phyloP scores from a whole-genome alignment of 2,888 invertebrate genomes.

The Lochmaea capreae region DNA sequence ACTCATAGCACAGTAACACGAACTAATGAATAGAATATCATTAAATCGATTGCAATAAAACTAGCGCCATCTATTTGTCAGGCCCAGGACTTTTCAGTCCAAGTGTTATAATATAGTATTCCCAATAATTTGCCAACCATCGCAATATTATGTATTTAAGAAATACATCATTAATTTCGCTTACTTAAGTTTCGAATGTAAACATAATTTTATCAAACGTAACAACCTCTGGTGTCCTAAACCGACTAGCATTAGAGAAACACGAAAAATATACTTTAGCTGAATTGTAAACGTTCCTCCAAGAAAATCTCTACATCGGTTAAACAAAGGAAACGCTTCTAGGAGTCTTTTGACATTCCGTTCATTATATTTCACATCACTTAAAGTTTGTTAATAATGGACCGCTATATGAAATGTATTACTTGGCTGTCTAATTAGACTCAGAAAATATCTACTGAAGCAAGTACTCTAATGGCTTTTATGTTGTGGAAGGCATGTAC shows the following conservation, averaged over 20 bases:
- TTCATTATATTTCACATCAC: not conserved
- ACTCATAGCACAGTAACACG: no score
- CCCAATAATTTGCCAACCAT: no score
- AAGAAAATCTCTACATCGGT: not conserved
- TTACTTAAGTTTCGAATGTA: no score
- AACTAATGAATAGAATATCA: no score
- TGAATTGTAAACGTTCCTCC: not conserved
- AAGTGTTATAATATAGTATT: no score
- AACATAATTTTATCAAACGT: no score
- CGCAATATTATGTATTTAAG: not conserved
- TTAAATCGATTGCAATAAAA: no score
- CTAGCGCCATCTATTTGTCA: no score
- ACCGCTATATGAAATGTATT: not conserved
- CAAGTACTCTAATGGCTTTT: constrained; percentile 12
- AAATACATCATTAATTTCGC: no score
- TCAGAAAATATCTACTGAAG: constrained; percentile 4
- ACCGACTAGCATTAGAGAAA: not conserved
- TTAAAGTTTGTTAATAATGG: constrained; percentile 8
- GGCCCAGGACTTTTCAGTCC: no score
- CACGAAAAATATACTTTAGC: not conserved
- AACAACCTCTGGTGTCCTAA: no score
- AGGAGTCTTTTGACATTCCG: not conserved
- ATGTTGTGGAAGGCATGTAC: constrained; percentile 13
- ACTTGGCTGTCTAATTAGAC: constrained; percentile 7
- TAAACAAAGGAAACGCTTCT: not conserved